Conservation (phyloP, 2,888 invertebrate species). For the Ariolimax columbianus region DNA sequence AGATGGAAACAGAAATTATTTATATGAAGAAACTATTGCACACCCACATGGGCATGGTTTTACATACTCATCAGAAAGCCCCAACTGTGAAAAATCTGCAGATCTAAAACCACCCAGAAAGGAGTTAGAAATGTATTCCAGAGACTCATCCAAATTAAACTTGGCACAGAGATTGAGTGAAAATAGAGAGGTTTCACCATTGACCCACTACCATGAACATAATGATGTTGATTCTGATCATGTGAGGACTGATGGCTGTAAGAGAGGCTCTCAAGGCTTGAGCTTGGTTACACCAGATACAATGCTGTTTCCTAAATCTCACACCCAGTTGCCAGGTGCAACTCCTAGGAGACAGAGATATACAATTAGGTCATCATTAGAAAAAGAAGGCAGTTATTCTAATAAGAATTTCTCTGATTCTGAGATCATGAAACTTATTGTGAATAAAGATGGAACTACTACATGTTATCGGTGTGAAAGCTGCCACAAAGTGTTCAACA, state of each 20-base stretch:
- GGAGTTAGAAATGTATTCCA: conserved; percentile 21
- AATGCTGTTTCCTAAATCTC: neutral
- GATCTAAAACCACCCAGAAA: conserved; percentile 20
- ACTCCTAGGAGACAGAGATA: neutral
- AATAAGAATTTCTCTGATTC: conserved; percentile 5
- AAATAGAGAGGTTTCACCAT: conserved; percentile 16
- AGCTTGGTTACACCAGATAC: neutral
- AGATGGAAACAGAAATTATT: neutral
- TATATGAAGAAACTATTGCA: neutral
- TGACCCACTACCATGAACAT: neutral
- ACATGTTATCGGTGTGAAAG: conserved; percentile 39
- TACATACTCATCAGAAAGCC: too few relatives aligned
- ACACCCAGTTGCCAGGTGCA: neutral
- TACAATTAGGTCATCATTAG: neutral
- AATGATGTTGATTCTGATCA: too few relatives aligned
- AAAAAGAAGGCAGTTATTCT: neutral
- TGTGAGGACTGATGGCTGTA: too few relatives aligned
- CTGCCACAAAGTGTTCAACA: conserved; percentile 44
- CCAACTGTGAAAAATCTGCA: neutral
- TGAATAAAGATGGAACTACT: conserved; percentile 30
- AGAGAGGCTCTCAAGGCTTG: neutral
- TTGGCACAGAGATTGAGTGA: neutral
- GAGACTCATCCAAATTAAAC: conserved; percentile 24
- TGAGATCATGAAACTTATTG: conserved; percentile 21
- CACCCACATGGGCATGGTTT: neutral